Conservation (phyloP, 2,797 vertebrate genomes). For the Rhinatrema bivittatum region DNA sequence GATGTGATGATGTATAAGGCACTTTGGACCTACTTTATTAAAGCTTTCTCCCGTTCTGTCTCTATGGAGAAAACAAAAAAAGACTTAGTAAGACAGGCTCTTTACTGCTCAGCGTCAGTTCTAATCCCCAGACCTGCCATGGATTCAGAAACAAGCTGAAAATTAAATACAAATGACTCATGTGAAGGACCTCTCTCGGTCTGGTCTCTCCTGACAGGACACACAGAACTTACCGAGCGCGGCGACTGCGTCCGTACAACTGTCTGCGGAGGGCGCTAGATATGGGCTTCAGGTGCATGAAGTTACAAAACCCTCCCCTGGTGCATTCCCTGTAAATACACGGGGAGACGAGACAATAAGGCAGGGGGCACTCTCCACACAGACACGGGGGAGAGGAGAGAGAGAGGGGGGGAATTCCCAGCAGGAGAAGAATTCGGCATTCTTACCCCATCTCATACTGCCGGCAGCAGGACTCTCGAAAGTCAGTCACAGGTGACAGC, state of each 20-base stretch:
- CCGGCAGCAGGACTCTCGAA: conserved; percentile 32
- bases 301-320: conserved; percentile 33
- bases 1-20: too few species aligned
- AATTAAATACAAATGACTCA: too few species aligned
- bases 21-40: too few species aligned
- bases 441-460: conserved; percentile 41
- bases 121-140: too few species aligned
- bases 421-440: background rate
- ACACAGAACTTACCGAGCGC: conserved; percentile 13
- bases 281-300: conserved; percentile 30
- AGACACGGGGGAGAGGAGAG: background rate
- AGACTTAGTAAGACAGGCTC: too few species aligned
- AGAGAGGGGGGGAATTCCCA: background rate
- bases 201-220: too few species aligned
- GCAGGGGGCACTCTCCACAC: background rate
- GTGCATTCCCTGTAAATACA: conserved; percentile 33
- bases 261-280: conserved; percentile 22
- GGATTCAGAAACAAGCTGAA: too few species aligned
- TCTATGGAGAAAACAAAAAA: too few species aligned
- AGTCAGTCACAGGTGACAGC: conserved; percentile 38
- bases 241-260: conserved; percentile 18
- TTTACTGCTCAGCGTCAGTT: too few species aligned
- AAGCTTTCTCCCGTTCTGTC: too few species aligned
- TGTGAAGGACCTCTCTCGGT: too few species aligned
- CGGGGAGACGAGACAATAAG: background rate